Evolutionary conservation across 2,113 vertebrate species (phyloP).

Genomic region (Seriola aureovittata): DNA sequence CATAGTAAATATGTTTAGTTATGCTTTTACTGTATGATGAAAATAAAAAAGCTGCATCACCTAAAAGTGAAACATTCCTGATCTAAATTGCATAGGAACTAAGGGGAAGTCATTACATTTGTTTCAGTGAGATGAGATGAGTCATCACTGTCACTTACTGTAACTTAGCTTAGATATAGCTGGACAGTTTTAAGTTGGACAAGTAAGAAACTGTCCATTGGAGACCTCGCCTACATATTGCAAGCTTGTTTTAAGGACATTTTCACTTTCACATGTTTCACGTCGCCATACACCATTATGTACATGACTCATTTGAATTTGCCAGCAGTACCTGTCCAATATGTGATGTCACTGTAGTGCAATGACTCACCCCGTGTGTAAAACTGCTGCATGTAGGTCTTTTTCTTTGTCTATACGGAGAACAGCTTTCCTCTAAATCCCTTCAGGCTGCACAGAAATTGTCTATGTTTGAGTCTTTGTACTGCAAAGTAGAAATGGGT

Average conservation of each 20-base stretch:
- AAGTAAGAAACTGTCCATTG: neutral
- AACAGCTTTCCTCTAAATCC: neutral
- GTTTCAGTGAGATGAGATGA: constrained; percentile 26
- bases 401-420: neutral
- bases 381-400: neutral
- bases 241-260: constrained; percentile 12
- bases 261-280: constrained; percentile 34
- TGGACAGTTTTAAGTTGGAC: constrained; percentile 38
- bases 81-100: neutral
- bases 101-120: neutral
- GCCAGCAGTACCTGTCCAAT: neutral
- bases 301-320: neutral
- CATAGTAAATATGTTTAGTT: neutral
- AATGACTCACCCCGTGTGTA: neutral
- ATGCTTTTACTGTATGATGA: neutral
- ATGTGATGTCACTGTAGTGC: neutral
- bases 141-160: constrained; percentile 30
- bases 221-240: neutral
- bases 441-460: neutral
- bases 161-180: constrained; percentile 22
- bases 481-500: neutral
- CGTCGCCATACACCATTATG: neutral
- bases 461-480: neutral
- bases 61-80: constrained; percentile 10
- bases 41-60: constrained; percentile 25